phyloP scores from a whole-genome alignment of 2,113 vertebrate species.

The Ophiodon elongatus region DNA sequence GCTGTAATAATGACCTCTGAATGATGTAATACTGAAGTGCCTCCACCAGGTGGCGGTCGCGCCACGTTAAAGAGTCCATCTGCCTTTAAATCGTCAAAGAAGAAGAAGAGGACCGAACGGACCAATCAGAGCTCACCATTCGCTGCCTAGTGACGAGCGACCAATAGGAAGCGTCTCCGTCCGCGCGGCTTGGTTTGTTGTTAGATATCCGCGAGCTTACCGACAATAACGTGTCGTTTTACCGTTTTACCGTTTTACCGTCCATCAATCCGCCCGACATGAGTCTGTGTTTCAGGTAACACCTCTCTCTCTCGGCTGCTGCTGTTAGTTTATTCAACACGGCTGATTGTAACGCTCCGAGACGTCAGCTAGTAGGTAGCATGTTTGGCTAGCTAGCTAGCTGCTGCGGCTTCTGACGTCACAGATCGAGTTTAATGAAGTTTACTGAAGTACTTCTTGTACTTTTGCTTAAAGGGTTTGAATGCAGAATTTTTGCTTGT shows the following conservation, averaged over 20 bases:
- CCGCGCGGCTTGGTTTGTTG: constrained; percentile 63
- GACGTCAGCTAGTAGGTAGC: constrained; percentile 25
- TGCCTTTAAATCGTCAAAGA: neutral
- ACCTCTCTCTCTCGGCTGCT: fast-evolving
- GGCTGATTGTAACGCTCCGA: neutral
- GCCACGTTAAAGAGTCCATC: neutral
- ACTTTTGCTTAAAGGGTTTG: too few relatives aligned
- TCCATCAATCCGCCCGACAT: constrained; percentile 31
- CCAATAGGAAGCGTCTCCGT: constrained; percentile 29
- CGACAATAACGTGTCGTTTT: neutral
- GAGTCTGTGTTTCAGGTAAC: constrained; percentile 80
- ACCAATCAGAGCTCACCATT: constrained; percentile 61
- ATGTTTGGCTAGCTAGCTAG: neutral
- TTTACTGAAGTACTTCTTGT: too few relatives aligned
- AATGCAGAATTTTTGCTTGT: too few relatives aligned
- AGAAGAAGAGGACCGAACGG: neutral
- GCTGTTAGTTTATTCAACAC: fast-evolving
- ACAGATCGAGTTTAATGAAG: too few relatives aligned
- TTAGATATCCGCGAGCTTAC: neutral
- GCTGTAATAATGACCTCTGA: neutral
- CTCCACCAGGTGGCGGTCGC: neutral
- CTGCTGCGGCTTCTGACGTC: neutral
- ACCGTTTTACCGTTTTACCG: fast-evolving
- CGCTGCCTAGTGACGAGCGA: constrained; percentile 40
- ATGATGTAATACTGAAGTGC: neutral